Percentiles rank a stretch among this genome's conserved stretches.
These are phyloP conservation scores for Luidia sarsii DNA, from an alignment of 53 echinoderm and acorn worm genomes.

Conservation along the genomic window DNA sequence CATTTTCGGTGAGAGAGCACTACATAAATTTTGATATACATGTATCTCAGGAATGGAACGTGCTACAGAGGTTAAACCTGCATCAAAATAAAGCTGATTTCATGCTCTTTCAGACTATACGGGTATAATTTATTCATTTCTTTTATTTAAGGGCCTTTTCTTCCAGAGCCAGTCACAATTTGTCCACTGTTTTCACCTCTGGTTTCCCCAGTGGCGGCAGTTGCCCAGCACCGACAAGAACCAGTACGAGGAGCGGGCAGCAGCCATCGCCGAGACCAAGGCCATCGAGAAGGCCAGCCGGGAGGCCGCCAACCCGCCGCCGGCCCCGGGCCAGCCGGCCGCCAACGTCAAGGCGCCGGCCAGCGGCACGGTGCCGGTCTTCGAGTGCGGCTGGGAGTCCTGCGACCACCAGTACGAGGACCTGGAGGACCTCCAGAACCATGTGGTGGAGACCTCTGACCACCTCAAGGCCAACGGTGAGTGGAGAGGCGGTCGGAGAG, in stretches of 20 bases:
- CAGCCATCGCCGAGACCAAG: conserved; percentile 67
- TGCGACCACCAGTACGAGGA: conserved; percentile 94
- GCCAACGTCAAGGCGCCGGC: conserved; percentile 36
- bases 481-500: too few relatives aligned
- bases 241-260: conserved; percentile 81
- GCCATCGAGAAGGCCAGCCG: conserved; percentile 40
- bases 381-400: conserved; percentile 90
- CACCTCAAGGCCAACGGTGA: conserved; percentile 74
- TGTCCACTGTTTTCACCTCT: too few relatives aligned
- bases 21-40: too few relatives aligned
- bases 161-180: not conserved
- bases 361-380: conserved; percentile 68
- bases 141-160: not conserved
- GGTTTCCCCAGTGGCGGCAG: conserved; percentile 78
- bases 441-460: conserved; percentile 72
- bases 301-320: conserved; percentile 37
- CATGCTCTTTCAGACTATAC: not conserved
- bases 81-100: too few relatives aligned
- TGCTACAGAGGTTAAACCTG: too few relatives aligned
- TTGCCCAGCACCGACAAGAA: conserved; percentile 75
- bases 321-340: not conserved
- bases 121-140: not conserved
- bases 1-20: not conserved
- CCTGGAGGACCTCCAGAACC: conserved; percentile 74
- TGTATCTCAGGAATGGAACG: too few relatives aligned